These are phyloP conservation scores for Toxotes chatareus DNA, from an alignment of 2,113 vertebrate genomes.

Conservation along the genomic window DNA sequence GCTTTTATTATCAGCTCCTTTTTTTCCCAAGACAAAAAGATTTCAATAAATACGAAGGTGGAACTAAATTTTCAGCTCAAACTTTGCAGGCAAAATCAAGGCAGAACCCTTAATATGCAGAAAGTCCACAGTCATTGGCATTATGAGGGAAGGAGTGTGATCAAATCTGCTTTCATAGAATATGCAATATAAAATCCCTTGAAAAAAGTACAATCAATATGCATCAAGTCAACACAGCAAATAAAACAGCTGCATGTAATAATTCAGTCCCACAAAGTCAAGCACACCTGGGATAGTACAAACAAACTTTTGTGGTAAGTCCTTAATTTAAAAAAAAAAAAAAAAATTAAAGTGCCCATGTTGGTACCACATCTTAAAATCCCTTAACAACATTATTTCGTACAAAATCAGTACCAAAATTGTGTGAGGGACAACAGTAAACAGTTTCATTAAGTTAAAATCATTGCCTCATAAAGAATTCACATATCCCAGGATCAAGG, in stretches of 20 bases:
- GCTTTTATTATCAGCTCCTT: constrained; percentile 43
- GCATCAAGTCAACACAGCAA: constrained; percentile 13
- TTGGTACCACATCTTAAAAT: constrained; percentile 61
- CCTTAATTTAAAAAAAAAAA: constrained; percentile 18
- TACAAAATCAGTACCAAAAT: constrained; percentile 64
- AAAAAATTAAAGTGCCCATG: constrained; percentile 59
- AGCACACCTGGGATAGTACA: constrained; percentile 28
- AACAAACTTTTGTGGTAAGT: neutral
- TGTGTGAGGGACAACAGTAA: constrained; percentile 23
- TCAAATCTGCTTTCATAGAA: constrained; percentile 47
- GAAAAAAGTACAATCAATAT: constrained; percentile 38
- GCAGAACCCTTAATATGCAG: neutral
- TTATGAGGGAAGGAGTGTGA: neutral
- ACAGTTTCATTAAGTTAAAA: constrained; percentile 44
- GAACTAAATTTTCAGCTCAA: neutral
- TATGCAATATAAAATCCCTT: constrained; percentile 50
- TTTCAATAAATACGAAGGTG: constrained; percentile 54
- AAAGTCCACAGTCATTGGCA: constrained; percentile 10
- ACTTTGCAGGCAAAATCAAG: constrained; percentile 31
- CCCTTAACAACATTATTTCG: constrained; percentile 43
- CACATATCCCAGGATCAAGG: constrained; percentile 55
- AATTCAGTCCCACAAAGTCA: constrained; percentile 16
- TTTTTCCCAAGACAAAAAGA: constrained; percentile 11
- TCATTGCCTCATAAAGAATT: constrained; percentile 48
- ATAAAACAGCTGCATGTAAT: constrained; percentile 8